Base-by-base conservation (phyloP, 1,140 invertebrate genomes). In the Diuraphis noxia region DNA sequence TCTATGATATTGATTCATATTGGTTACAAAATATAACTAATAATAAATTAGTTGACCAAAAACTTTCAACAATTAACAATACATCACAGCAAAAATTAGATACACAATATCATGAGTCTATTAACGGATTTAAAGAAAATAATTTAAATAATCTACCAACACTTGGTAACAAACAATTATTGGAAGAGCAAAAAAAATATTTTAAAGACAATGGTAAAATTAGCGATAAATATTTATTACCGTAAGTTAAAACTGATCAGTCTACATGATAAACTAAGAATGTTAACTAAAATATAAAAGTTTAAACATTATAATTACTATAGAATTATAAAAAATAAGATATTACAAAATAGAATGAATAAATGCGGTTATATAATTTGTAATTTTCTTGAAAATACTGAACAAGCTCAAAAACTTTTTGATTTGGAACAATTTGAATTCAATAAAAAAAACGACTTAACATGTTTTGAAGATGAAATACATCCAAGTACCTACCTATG, bases 361-460 rank as follows among this genome's bases (percentile, higher is more conserved):
- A 46, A 49, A 38, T 40, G 77, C 38, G 89, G 89, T 46, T 91
- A 91, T 38, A 91, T 91, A 81, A 38, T 91, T 38, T 7, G 34
- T 52, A 91, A 91, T 52, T 91, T 49, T 81, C 89, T 79, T 91
- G 89, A 91, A 82, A 91, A 46, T 36, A 91, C 82, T 81, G 34
- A 91, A 52, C 72, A 91, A 91, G 89, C 77, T 52, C 43, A 91
- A 52, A 38, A 41, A 25, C 30, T 91, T 81, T 91, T 91, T 81
- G 25, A 91, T 81, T n/a, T 79, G 25, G 23, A 52, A 38, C 38
- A 89, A 34, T 38, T 46, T 36, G 36, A 25, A 25, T 30, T 10
- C 30, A 46, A 43, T 13, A 81, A 25, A 38, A 25, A 91, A 52
- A 82, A 77, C 1, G 9, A 52, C n/a, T 13, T 41, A 82, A 0